Evolutionary conservation across 2,888 invertebrate genomes (phyloP).

Genomic region (Aproaerema taeniolella): DNA sequence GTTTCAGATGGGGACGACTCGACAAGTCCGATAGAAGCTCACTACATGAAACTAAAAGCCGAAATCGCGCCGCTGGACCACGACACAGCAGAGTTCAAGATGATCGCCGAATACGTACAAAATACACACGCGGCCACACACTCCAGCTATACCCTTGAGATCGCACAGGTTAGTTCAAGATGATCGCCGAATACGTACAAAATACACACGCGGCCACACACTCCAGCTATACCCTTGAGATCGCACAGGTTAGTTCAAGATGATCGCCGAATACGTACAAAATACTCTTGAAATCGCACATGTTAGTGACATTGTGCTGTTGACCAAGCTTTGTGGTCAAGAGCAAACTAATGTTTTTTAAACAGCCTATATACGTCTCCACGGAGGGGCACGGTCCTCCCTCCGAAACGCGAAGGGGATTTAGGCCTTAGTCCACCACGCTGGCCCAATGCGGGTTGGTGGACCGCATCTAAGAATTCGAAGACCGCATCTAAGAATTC

Average conservation of each 20-base stretch:
- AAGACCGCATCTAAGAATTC: too few species aligned
- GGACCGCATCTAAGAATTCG: neutral
- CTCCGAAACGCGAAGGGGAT: too few species aligned
- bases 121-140: slow-evolving; percentile 98
- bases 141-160: slow-evolving; percentile 60
- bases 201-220: slow-evolving; percentile 98
- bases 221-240: slow-evolving; percentile 60
- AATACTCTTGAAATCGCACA: slow-evolving; percentile 79
- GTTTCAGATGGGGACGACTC: slow-evolving; percentile 31
- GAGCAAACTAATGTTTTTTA: neutral
- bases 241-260: slow-evolving; percentile 44
- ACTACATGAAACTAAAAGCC: slow-evolving; percentile 92
- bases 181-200: slow-evolving; percentile 86
- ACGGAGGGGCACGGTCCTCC: too few species aligned
- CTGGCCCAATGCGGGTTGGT: too few species aligned
- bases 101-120: slow-evolving; percentile 86
- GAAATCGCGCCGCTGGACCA: slow-evolving; percentile 84
- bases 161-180: slow-evolving; percentile 44
- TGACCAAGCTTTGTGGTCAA: neutral
- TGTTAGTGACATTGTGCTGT: slow-evolving; percentile 33
- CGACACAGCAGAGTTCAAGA: slow-evolving; percentile 82
- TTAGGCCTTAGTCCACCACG: too few species aligned
- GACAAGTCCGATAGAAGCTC: slow-evolving; percentile 83
- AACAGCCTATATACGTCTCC: too few species aligned
- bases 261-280: slow-evolving; percentile 86